Evolutionary conservation across 2,797 vertebrate species (phyloP), one percentile per base, ranked within the genome.

Genomic region (Protonibea diacanthus): DNA sequence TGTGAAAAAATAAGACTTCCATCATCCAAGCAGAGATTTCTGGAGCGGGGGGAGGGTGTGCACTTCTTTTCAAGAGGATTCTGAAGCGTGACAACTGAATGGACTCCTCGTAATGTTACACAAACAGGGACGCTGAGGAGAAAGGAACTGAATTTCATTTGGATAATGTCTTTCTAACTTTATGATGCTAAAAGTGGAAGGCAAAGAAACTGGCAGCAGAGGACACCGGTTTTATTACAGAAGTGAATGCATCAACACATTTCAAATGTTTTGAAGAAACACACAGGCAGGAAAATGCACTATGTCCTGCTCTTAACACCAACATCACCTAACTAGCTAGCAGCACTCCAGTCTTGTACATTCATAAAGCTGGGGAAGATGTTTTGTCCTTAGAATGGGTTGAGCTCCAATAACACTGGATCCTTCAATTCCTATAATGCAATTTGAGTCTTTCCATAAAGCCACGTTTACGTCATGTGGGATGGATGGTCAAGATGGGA

Each of bases 1-100:
- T 78, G 53, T 78, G 7, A 67, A 83, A 38, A 84, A 74, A 81
- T 61, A 49, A 67, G 64, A 75, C 72, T 80, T 79, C 76, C 65
- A 69, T 82, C 81, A 81, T 65, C 76, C 49, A 67, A 45, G 69
- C 73, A 73, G 64, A 83, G 27, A 17, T 56, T 58, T 80, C 29
- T 61, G n/a, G 21, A 48, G n/a, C 13, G 7, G 10, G 11, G 13
- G 53, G 17, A 7, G n/a, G 20, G 23, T n/a, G 51, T 9, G 48
- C 71, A 45, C 21, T 56, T 82, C 33, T 74, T 64, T 23, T 23
- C 33, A 51, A 74, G n/a, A 76, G 78, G 64, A 82, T 67, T 53
- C 12, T 76, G 49, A 33, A 58, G 60, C 25, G 51, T 70, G 52
- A 71, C 72, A 85, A 61, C 72, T 14, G 45, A 81, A 75, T 69